phyloP scores from a whole-genome alignment of 2,888 invertebrate genomes.

The Phlogophora meticulosa region DNA sequence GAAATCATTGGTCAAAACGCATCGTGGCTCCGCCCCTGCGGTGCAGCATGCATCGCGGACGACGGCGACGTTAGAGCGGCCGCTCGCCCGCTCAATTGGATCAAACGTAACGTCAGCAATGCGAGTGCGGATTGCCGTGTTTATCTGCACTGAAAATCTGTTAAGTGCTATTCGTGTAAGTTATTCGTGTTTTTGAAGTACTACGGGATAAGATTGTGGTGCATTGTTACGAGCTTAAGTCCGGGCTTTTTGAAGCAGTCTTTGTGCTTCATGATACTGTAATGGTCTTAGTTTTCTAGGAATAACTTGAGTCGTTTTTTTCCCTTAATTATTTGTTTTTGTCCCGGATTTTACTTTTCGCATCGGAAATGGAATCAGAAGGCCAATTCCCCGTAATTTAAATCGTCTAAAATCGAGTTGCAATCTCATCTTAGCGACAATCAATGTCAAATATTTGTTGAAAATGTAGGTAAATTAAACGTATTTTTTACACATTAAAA shows the following conservation, averaged over 20 bases:
- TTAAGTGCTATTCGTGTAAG: conserved; percentile 58
- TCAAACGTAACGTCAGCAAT: conserved; percentile 85
- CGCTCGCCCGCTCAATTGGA: conserved; percentile 80
- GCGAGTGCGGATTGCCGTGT: conserved; percentile 65
- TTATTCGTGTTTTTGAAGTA: conserved; percentile 63
- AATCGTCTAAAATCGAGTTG: too few species aligned
- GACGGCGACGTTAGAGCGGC: conserved; percentile 80
- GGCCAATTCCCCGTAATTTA: too few species aligned
- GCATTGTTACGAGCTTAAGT: conserved; percentile 41
- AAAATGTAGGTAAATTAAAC: too few species aligned
- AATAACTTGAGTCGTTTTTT: conserved; percentile 7
- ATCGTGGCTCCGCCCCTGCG: conserved; percentile 91
- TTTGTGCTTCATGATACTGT: conserved; percentile 27
- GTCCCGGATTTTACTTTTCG: not conserved
- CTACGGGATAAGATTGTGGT: conserved; percentile 52
- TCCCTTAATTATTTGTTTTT: not conserved
- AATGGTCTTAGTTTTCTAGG: conserved; percentile 25
- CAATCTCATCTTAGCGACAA: too few species aligned
- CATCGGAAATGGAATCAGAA: not conserved
- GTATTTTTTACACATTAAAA: too few species aligned
- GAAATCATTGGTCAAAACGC: conserved; percentile 93
- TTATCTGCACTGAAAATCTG: conserved; percentile 63
- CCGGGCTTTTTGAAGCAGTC: conserved; percentile 17
- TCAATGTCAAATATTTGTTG: too few species aligned
- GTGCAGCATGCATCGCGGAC: conserved; percentile 69